These are phyloP conservation scores for Porites rus DNA, from an alignment of 92 coral and sea anemone genomes.

Conservation along the genomic window DNA sequence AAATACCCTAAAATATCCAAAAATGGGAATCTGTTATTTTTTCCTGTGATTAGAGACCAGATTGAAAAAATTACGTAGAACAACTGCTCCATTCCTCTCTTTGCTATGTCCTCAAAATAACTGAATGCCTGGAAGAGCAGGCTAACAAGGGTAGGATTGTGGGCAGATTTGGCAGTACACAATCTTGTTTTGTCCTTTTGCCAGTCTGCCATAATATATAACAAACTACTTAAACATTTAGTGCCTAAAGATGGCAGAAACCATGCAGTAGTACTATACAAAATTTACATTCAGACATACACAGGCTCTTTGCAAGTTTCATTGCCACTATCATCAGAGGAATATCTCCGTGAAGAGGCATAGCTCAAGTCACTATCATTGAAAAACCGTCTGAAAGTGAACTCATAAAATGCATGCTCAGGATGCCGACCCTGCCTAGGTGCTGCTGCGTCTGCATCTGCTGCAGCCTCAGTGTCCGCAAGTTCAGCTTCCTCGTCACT, in stretches of 20 bases:
- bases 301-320: slow-evolving; percentile 92
- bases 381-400: slow-evolving; percentile 95
- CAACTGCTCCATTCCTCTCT: too few species aligned
- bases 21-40: too few species aligned
- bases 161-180: neutral
- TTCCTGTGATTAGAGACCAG: too few species aligned
- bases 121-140: too few species aligned
- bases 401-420: slow-evolving; percentile 98
- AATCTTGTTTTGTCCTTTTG: neutral
- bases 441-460: slow-evolving; percentile 44
- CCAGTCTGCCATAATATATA: neutral
- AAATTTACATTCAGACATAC: slow-evolving; percentile 69
- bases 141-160: neutral
- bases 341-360: slow-evolving; percentile 45
- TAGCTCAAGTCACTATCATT: slow-evolving; percentile 77
- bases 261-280: neutral
- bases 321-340: slow-evolving; percentile 75
- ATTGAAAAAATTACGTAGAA: too few species aligned
- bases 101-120: too few species aligned
- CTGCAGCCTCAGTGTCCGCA: slow-evolving; percentile 50
- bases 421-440: slow-evolving; percentile 75
- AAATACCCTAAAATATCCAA: too few species aligned
- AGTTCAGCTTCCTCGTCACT: slow-evolving; percentile 73
- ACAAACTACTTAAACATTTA: neutral
- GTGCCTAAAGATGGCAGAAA: neutral